Evolutionary conservation across 2,113 vertebrate genomes (phyloP), one percentile per base, ranked within the genome.

Genomic region (Suncus etruscus): DNA sequence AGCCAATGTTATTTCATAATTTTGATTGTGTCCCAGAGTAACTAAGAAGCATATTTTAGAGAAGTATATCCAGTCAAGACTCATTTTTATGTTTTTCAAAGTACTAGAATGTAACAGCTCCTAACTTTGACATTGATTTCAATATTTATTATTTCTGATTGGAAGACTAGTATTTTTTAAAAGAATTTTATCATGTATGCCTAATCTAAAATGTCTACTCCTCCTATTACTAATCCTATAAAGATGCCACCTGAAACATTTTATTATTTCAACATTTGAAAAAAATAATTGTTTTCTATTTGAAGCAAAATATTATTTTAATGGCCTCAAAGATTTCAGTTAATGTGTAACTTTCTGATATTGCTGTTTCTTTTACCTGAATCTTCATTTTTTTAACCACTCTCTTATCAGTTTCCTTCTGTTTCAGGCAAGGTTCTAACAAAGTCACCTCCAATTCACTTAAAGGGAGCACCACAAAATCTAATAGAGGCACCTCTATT

Each of bases 91-190:
- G 31, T 16, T 31, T 69, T 85, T 84, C 75, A 78, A 82, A 90
- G 54, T 25, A 65, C 47, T 24, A 47, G 6, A 6, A 48, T 47
- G n/a, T 0, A 6, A 47, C 9, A 63, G 31, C 11, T 87, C 39
- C 39, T 86, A 32, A 76, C 11, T 32, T 16, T 75, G 58, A 48
- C 10, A 8, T 10, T 51, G 47, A 48, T 70, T 83, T 7, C 1
- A 54, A 50, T 32, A 31, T 50, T 45, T 73, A 29, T 29, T 0
- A 63, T 78, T 63, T 84, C n/a, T 95, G 90, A 72, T 32, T 47
- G 8, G 20, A 87, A 63, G 25, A 27, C 31, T 87, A 91, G n/a
- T 14, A 27, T 11, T 93, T 93, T 61, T 70, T 4, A 83, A 83
- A 83, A 86, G 50, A 87, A 24, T 66, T 1, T 87, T n/a, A 32